Base-by-base conservation (phyloP, 2,113 vertebrate genomes). In the Campylorhamphus procurvoides region DNA sequence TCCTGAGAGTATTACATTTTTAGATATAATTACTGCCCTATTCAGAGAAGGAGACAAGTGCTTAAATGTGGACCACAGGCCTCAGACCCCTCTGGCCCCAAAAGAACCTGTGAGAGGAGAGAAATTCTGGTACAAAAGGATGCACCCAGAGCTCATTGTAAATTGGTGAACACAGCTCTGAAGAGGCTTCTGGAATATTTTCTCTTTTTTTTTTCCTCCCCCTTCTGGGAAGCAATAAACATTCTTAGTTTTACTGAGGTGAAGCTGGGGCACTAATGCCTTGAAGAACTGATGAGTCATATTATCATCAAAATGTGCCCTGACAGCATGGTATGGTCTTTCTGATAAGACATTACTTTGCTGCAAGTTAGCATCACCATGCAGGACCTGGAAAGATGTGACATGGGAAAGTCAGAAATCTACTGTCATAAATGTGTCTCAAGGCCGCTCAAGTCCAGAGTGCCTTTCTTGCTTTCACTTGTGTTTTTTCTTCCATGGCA, bases 211-310 rank as follows among this genome's bases (percentile, higher is more conserved):
- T 71, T 47, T 31, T 19, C 7, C 22, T 24, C 1, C 11, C 7
- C 19, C 64, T 91, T 90, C 75, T 91, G 84, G 75, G 82, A 94
- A 95, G 87, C 39, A 92, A 75, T 64, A 74, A 83, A 25, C 17
- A 37, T 63, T 91, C 83, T 93, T 84, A 24, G 53, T 90, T 93
- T 94, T 80, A 88, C 52, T 20, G 72, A 85, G 55, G 60, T 77
- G 35, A 95, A 88, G 68, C n/a, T 90, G 39, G 33, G 33, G 44
- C 68, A 88, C 67, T 94, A 94, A 90, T 88, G 85, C 52, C 79
- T 90, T 88, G 33, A 83, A 89, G 47, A 95, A 74, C 24, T 67
- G 74, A 52, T 94, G 82, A 93, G 75, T 94, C 78, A 91, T 20
- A 66, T 47, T 62, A 86, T 28, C 55, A 90, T 59, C 82, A 59